Conservation (phyloP, 2,113 vertebrate genomes). For the Gavia stellata region DNA sequence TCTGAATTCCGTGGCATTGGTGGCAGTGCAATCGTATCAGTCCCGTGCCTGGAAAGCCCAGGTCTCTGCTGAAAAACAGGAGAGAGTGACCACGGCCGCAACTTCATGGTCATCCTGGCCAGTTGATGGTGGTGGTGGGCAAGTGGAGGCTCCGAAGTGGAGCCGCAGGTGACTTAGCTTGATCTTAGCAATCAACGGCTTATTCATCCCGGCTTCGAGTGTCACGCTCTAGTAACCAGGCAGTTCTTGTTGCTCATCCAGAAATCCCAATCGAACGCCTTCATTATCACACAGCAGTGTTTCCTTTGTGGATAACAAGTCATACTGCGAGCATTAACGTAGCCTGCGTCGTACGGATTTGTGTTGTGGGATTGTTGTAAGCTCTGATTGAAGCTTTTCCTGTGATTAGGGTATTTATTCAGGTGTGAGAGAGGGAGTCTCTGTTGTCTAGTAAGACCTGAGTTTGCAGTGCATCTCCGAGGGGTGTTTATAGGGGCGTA, state of each 20-base stretch:
- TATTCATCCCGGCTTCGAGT: background rate
- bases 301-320: constrained; percentile 52
- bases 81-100: accelerated
- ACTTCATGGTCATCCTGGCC: background rate
- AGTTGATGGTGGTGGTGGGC: accelerated
- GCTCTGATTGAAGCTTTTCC: constrained; percentile 21
- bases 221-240: constrained; percentile 40
- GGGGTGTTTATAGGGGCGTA: background rate
- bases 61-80: background rate
- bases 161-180: background rate
- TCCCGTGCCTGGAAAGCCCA: background rate
- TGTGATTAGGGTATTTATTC: constrained; percentile 13
- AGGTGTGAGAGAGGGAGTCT: background rate
- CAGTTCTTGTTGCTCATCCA: constrained; percentile 25
- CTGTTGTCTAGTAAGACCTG: background rate
- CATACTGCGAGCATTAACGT: background rate
- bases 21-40: accelerated
- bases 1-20: accelerated
- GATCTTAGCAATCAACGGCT: background rate
- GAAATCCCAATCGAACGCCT: constrained; percentile 37
- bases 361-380: constrained; percentile 5
- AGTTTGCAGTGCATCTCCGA: background rate
- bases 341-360: background rate
- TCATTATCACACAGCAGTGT: constrained; percentile 44
- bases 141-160: background rate